A percentile compares a stretch with the other conserved stretches of the same genome.
Conservation (phyloP, 2,797 vertebrate genomes). For the Tokudaia tokunoshimensis region DNA sequence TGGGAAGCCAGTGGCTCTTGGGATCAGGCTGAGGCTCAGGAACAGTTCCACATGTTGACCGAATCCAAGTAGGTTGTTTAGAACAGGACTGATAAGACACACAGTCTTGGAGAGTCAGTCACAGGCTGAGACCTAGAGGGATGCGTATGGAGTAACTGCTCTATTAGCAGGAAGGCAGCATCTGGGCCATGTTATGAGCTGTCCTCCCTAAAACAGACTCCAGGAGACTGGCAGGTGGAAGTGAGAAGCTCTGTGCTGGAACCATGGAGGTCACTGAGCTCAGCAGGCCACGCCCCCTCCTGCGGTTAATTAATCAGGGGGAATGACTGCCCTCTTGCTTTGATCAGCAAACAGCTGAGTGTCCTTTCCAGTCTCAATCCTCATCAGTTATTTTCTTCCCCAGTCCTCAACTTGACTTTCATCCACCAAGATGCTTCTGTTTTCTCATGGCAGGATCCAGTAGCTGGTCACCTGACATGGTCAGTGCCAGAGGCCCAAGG, state of each 20-base stretch:
- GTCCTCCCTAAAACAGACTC: not conserved
- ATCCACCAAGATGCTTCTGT: accelerated
- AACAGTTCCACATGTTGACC: not conserved
- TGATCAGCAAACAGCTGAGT: not conserved
- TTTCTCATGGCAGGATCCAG: not conserved
- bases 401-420: not conserved
- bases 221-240: not conserved
- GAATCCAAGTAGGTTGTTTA: not conserved
- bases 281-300: not conserved
- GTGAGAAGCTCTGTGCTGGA: not conserved
- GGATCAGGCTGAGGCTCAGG: not conserved
- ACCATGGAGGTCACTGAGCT: accelerated
- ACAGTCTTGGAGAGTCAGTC: no score
- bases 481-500: not conserved
- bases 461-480: not conserved
- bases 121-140: not conserved
- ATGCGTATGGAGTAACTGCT: not conserved
- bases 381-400: not conserved
- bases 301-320: not conserved
- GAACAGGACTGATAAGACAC: not conserved
- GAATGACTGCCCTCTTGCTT: not conserved
- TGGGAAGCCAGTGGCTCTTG: not conserved
- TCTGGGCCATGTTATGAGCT: not conserved
- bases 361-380: not conserved
- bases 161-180: accelerated